Conservation (phyloP, 2,888 invertebrate genomes). For the Synanthedon andrenaeformis region DNA sequence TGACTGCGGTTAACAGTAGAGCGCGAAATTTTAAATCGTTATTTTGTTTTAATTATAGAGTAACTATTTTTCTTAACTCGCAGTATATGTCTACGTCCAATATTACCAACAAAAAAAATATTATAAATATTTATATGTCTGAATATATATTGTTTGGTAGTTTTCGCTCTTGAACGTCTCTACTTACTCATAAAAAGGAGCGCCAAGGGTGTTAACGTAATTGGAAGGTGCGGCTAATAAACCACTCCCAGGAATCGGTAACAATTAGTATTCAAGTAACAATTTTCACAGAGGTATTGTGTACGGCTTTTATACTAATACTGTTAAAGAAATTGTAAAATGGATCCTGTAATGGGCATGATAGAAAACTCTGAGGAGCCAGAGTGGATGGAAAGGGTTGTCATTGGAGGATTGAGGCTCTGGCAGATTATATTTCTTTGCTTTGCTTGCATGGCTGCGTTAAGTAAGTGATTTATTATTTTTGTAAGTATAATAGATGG, state of each 20-base stretch:
- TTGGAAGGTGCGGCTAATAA: slow-evolving; percentile 46
- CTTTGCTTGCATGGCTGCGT: slow-evolving; percentile 71
- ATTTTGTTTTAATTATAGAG: no score
- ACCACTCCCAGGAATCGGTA: slow-evolving; percentile 54
- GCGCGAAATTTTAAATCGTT: no score
- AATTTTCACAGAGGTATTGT: slow-evolving; percentile 24
- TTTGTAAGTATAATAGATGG: background rate
- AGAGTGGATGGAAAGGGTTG: slow-evolving; percentile 80
- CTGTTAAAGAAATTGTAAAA: slow-evolving; percentile 9
- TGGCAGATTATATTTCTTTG: slow-evolving; percentile 87
- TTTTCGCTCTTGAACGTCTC: no score
- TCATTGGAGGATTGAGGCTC: slow-evolving; percentile 77
- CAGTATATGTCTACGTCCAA: no score
- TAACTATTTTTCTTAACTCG: no score
- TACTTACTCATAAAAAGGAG: slow-evolving; percentile 20
- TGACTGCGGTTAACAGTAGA: no score
- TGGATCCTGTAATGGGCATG: slow-evolving; percentile 55
- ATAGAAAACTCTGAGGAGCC: slow-evolving; percentile 63
- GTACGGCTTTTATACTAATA: slow-evolving; percentile 5
- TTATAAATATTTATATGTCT: no score
- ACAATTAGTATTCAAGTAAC: slow-evolving; percentile 43
- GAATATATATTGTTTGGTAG: no score
- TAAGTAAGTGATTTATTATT: slow-evolving; percentile 62
- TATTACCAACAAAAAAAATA: no score
- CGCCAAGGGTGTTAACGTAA: slow-evolving; percentile 38